These are phyloP conservation scores for Cryptocheilus praepositus DNA, from an alignment of 2,888 invertebrate species.

Conservation along the genomic window DNA sequence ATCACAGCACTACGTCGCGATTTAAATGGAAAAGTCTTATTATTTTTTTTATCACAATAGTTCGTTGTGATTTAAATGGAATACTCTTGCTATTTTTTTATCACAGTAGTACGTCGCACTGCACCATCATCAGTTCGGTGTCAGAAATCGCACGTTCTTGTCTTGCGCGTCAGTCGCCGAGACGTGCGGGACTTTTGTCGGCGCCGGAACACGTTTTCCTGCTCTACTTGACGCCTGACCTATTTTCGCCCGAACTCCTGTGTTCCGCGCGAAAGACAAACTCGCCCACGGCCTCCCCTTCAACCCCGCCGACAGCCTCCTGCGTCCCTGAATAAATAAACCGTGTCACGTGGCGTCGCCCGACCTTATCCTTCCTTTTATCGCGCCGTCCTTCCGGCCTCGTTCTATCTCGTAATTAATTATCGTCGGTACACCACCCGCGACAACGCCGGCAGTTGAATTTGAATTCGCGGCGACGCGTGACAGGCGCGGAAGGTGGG, in stretches of 20 bases:
- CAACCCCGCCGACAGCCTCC: neutral
- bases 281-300: neutral
- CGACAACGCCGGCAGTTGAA: too few relatives aligned
- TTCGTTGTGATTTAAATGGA: too few relatives aligned
- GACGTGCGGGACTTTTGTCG: conserved; percentile 9
- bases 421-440: conserved; percentile 27
- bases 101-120: neutral
- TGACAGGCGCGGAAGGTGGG: conserved; percentile 10
- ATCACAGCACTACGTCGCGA: too few relatives aligned
- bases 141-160: conserved; percentile 1
- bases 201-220: conserved; percentile 20
- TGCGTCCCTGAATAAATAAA: conserved; percentile 41
- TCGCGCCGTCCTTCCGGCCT: conserved; percentile 14
- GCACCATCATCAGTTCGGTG: neutral
- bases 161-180: too few relatives aligned
- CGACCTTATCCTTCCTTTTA: conserved; percentile 27
- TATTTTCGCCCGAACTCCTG: conserved; percentile 27
- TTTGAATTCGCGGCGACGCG: conserved; percentile 3
- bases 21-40: too few relatives aligned
- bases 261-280: neutral
- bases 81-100: too few relatives aligned
- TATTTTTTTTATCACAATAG: too few relatives aligned
- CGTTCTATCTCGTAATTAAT: conserved; percentile 46
- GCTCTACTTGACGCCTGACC: conserved; percentile 42
- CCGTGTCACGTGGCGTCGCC: conserved; percentile 18